Evolutionary conservation across 2,888 invertebrate genomes (phyloP).

Genomic region (Megaustenia siamemsis): DNA sequence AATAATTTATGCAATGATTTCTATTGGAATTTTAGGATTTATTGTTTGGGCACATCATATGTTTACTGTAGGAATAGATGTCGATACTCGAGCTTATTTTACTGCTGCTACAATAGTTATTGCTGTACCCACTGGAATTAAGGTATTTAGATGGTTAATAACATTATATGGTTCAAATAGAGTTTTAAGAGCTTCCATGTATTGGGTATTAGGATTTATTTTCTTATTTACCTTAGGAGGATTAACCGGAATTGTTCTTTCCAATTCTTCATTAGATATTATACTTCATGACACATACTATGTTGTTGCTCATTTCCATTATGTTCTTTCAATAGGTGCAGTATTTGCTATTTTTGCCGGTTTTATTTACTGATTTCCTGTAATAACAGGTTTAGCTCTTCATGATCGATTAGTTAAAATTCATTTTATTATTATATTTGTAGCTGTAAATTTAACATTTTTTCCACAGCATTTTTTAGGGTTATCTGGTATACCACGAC

Average conservation of each 20-base stretch:
- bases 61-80: conserved; percentile 91
- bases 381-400: conserved; percentile 85
- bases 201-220: conserved; percentile 88
- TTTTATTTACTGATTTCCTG: conserved; percentile 86
- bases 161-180: conserved; percentile 84
- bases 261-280: conserved; percentile 89
- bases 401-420: conserved; percentile 84
- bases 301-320: conserved; percentile 91
- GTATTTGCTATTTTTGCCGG: conserved; percentile 88
- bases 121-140: conserved; percentile 91
- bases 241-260: conserved; percentile 77
- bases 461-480: conserved; percentile 90
- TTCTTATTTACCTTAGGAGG: conserved; percentile 89
- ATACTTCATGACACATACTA: conserved; percentile 90
- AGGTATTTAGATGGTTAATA: conserved; percentile 87
- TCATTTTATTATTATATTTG: conserved; percentile 86
- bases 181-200: conserved; percentile 83
- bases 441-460: conserved; percentile 89
- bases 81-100: conserved; percentile 91
- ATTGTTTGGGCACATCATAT: conserved; percentile 92
- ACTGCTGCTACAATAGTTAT: conserved; percentile 90
- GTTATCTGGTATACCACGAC: conserved; percentile 87
- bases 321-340: conserved; percentile 89
- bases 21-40: conserved; percentile 90
- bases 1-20: conserved; percentile 91